Evolutionary conservation across 2,888 invertebrate genomes (phyloP).

Genomic region (Caenorhabditis imperialis): DNA sequence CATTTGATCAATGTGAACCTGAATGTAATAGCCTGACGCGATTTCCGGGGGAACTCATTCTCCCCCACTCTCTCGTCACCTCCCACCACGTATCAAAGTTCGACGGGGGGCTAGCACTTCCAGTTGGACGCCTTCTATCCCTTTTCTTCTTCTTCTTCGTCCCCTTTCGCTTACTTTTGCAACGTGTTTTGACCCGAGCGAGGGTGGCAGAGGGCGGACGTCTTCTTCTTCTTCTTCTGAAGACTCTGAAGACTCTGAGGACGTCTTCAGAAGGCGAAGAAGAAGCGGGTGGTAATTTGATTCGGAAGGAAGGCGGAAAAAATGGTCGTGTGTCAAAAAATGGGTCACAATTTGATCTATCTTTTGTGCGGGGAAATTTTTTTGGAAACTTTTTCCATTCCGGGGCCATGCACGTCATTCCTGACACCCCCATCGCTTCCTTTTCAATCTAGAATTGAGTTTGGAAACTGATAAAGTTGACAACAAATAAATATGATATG

Average conservation of each 20-base stretch:
- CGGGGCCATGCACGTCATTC: too few species aligned
- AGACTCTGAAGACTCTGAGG: not conserved
- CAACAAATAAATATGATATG: too few species aligned
- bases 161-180: not conserved
- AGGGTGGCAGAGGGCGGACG: constrained; percentile 27
- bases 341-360: constrained; percentile 52
- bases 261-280: constrained; percentile 18
- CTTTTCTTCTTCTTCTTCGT: constrained; percentile 1
- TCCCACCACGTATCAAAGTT: constrained; percentile 39
- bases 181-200: constrained; percentile 27
- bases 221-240: not conserved
- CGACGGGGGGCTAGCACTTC: not conserved
- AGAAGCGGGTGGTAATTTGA: constrained; percentile 44
- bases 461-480: too few species aligned
- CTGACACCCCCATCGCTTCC: too few species aligned
- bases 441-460: too few species aligned
- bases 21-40: constrained; percentile 27
- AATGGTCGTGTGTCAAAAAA: too few species aligned
- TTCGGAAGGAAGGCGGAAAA: too few species aligned
- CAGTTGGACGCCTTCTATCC: too few species aligned
- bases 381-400: too few species aligned
- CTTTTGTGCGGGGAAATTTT: too few species aligned
- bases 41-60: constrained; percentile 24
- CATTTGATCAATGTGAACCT: too few species aligned
- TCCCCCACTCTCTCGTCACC: constrained; percentile 28